Conservation (phyloP, 2,113 vertebrate genomes). For the Mormoops blainvillei region DNA sequence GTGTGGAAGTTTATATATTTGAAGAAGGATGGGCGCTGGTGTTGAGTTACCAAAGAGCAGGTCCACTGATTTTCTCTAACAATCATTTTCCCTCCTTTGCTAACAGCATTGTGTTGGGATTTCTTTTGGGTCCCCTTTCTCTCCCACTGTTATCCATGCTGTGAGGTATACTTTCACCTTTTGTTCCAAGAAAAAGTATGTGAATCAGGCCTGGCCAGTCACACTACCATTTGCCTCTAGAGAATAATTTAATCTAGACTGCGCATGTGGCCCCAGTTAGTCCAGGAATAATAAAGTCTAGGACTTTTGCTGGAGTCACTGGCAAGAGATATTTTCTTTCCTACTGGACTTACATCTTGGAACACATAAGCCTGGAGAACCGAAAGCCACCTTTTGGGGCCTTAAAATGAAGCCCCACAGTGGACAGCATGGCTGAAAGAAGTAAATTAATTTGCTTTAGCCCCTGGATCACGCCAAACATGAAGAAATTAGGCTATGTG, state of each 20-base stretch:
- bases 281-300: not conserved
- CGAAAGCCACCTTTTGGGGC: not conserved
- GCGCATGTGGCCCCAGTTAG: not conserved
- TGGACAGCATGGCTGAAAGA: not conserved
- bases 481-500: not conserved
- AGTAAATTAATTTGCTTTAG: constrained; percentile 5
- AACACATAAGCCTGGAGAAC: not conserved
- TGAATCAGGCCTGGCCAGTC: not conserved
- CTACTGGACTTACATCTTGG: not conserved
- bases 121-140: not conserved
- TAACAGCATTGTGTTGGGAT: not conserved
- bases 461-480: not conserved
- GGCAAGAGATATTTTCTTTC: not conserved
- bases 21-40: not conserved
- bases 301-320: not conserved
- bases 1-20: not conserved
- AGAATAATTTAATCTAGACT: not conserved
- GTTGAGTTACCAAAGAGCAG: not conserved
- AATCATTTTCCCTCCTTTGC: not conserved
- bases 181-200: not conserved
- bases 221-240: not conserved
- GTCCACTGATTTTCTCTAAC: not conserved
- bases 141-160: not conserved
- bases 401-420: not conserved
- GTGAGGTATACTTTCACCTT: not conserved